Conservation (phyloP, 2,113 vertebrate genomes). For the Astatotilapia flaviijosephi region DNA sequence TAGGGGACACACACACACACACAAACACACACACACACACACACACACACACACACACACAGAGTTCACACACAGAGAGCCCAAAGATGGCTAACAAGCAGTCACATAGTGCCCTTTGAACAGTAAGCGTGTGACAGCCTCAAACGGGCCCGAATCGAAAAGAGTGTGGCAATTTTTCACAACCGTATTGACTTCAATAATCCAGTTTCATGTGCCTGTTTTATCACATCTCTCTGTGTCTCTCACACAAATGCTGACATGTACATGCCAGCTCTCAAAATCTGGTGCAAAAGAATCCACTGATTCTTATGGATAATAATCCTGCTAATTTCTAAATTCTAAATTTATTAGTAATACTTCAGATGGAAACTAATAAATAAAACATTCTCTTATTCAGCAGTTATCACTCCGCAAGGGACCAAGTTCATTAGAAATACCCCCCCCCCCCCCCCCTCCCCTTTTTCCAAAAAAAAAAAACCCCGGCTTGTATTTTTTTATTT, state of each 20-base stretch:
- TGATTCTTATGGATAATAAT: not conserved
- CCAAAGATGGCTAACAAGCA: conserved; percentile 49
- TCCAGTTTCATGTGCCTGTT: conserved; percentile 25
- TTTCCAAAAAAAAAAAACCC: no score
- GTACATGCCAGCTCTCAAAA: not conserved
- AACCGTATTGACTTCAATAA: conserved; percentile 42
- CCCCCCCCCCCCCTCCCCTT: no score
- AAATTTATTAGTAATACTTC: conserved; percentile 30
- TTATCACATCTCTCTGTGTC: not conserved
- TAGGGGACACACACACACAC: conserved; percentile 15
- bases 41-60: not conserved
- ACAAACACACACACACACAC: no score
- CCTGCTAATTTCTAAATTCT: conserved; percentile 13
- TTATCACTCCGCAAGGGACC: conserved; percentile 1
- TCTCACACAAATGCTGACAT: not conserved
- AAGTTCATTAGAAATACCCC: conserved; percentile 8
- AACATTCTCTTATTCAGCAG: conserved; percentile 14
- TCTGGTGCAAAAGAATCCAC: not conserved
- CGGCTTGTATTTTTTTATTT: no score
- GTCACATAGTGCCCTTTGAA: conserved; percentile 45
- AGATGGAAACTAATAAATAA: conserved; percentile 17
- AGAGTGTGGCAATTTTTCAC: not conserved
- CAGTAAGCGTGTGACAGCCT: conserved; percentile 41
- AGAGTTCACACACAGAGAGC: not conserved
- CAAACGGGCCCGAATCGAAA: conserved; percentile 23